A percentile compares a stretch with the other conserved stretches of the same genome.
These are phyloP conservation scores for Standfussiana lucernea DNA, from an alignment of 2,888 invertebrate species.

Conservation along the genomic window DNA sequence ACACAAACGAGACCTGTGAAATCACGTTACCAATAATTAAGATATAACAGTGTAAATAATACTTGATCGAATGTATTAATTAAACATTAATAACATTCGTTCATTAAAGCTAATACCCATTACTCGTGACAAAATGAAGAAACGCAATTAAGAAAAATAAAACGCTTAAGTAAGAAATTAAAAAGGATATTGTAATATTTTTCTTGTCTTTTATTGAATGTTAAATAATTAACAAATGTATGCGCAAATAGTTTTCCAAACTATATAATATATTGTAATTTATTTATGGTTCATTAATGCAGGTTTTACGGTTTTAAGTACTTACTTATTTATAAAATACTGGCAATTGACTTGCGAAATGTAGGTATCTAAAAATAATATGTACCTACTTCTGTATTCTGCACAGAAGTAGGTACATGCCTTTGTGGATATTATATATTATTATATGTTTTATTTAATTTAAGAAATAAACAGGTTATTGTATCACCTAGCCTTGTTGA, in stretches of 20 bases:
- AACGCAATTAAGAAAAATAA: conserved; percentile 43
- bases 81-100: conserved; percentile 55
- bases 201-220: neutral
- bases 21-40: conserved; percentile 58
- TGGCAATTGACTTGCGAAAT: neutral
- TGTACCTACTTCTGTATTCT: neutral
- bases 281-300: neutral
- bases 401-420: no score
- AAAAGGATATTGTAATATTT: conserved; percentile 4
- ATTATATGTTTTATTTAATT: no score
- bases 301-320: neutral
- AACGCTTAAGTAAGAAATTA: conserved; percentile 1
- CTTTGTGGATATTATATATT: no score
- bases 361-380: neutral
- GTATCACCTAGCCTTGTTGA: neutral
- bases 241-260: neutral
- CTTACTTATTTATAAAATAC: neutral
- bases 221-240: conserved; percentile 7
- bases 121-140: conserved; percentile 43
- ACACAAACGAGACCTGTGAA: conserved; percentile 45
- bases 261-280: neutral
- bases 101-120: conserved; percentile 55
- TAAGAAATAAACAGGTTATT: neutral
- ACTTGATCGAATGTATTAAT: conserved; percentile 63
- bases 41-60: conserved; percentile 56